A percentile compares a stretch with the other conserved stretches of the same genome.
These are phyloP conservation scores for Sarcophaga carnaria DNA, from an alignment of 2,888 invertebrate species.

Conservation along the genomic window DNA sequence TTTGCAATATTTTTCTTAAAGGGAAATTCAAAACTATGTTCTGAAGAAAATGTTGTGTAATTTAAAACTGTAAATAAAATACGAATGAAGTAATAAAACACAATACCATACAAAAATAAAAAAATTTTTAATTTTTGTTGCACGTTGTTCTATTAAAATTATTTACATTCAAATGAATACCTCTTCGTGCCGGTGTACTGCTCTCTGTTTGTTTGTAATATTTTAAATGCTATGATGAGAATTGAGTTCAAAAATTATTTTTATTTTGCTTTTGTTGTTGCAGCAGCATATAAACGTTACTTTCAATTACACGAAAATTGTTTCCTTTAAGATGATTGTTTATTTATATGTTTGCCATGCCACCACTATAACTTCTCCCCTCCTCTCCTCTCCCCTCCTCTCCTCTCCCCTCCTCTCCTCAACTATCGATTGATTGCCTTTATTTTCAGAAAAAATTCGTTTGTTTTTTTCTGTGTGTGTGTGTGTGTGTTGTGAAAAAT, in stretches of 20 bases:
- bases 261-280: neutral
- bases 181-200: neutral
- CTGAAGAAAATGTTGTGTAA: too few species aligned
- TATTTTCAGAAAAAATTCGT: conserved; percentile 4
- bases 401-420: neutral
- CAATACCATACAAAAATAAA: neutral
- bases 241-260: neutral
- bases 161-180: neutral
- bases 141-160: conserved; percentile 1
- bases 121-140: neutral
- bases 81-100: too few species aligned
- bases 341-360: conserved; percentile 10
- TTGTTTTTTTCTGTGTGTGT: neutral
- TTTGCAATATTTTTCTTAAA: too few species aligned
- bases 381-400: neutral
- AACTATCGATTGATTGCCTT: conserved; percentile 23
- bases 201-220: neutral
- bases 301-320: conserved; percentile 56
- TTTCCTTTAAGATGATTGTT: conserved; percentile 55
- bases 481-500: neutral
- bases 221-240: neutral
- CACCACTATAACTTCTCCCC: neutral
- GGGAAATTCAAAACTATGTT: too few species aligned
- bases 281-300: conserved; percentile 31
- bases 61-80: too few species aligned